Conservation (phyloP, 1,140 invertebrate species). For the Musca vetustissima region DNA sequence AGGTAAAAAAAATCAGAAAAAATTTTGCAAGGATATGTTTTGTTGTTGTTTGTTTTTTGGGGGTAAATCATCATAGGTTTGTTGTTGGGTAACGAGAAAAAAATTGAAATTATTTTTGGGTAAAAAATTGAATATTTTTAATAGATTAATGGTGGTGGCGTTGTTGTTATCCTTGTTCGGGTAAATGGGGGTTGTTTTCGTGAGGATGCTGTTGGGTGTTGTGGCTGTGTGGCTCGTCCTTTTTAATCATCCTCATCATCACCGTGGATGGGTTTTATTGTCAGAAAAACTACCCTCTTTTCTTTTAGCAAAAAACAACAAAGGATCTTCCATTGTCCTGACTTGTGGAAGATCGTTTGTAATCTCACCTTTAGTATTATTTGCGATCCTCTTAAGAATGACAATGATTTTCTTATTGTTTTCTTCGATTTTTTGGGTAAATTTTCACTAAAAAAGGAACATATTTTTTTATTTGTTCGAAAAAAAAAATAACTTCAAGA, state of each 20-base stretch:
- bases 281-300: background rate
- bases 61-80: background rate
- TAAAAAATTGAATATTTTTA: slow-evolving; percentile 14
- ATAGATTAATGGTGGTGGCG: background rate
- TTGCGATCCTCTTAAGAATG: slow-evolving; percentile 16
- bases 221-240: too few relatives aligned
- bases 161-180: slow-evolving; percentile 3
- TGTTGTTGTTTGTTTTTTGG: slow-evolving; percentile 9
- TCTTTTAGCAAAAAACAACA: too few relatives aligned
- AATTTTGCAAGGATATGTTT: slow-evolving; percentile 19
- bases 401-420: slow-evolving; percentile 19
- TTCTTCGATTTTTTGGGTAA: background rate
- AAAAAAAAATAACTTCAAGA: background rate
- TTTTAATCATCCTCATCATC: slow-evolving; percentile 4
- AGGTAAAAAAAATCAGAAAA: slow-evolving; percentile 8
- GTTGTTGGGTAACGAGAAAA: background rate
- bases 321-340: background rate
- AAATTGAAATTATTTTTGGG: slow-evolving; percentile 12
- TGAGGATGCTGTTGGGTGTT: background rate
- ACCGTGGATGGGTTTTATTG: background rate
- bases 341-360: slow-evolving; percentile 19
- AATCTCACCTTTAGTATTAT: background rate
- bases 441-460: slow-evolving; percentile 5
- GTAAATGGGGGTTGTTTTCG: too few relatives aligned
- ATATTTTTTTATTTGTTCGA: slow-evolving; percentile 7